Percentiles rank a stretch among this genome's conserved stretches.
These are phyloP conservation scores for Acanthurus tractus DNA, from an alignment of 2,797 vertebrate species.

Conservation along the genomic window DNA sequence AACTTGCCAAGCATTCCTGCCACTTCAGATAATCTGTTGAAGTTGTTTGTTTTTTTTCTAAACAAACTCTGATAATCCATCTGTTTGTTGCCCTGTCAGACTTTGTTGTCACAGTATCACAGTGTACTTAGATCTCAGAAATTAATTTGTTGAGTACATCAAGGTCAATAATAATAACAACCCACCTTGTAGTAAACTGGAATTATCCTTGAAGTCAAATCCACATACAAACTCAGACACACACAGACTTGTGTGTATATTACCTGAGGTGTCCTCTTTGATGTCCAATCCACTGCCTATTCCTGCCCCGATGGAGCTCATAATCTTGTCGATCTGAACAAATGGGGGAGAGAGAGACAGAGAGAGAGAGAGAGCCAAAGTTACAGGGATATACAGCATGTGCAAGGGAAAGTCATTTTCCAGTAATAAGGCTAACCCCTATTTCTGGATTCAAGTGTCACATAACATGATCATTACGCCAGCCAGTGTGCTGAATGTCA, in stretches of 20 bases:
- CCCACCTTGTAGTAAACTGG: background rate
- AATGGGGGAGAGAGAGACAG: slow-evolving; percentile 24
- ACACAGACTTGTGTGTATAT: slow-evolving; percentile 49
- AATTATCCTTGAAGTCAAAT: background rate
- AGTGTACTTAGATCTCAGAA: background rate
- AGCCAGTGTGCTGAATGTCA: slow-evolving; percentile 52
- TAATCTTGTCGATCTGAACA: slow-evolving; percentile 96
- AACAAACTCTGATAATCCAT: background rate
- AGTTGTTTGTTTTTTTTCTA: background rate
- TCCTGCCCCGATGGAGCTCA: slow-evolving; percentile 96
- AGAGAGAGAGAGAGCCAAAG: slow-evolving; percentile 12
- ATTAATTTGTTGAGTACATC: no score
- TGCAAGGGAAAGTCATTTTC: slow-evolving; percentile 48
- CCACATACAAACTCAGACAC: background rate
- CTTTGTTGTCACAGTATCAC: background rate
- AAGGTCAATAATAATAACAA: background rate
- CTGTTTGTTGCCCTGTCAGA: background rate
- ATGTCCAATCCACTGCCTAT: slow-evolving; percentile 91
- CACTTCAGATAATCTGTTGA: background rate
- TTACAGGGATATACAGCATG: slow-evolving; percentile 37
- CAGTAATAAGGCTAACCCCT: slow-evolving; percentile 63
- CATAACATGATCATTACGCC: slow-evolving; percentile 62
- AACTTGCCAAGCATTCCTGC: no score
- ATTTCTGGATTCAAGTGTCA: slow-evolving; percentile 70
- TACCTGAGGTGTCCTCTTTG: slow-evolving; percentile 88